phyloP scores from a whole-genome alignment of 2,113 vertebrate genomes.

The Epinephelus fuscoguttatus region DNA sequence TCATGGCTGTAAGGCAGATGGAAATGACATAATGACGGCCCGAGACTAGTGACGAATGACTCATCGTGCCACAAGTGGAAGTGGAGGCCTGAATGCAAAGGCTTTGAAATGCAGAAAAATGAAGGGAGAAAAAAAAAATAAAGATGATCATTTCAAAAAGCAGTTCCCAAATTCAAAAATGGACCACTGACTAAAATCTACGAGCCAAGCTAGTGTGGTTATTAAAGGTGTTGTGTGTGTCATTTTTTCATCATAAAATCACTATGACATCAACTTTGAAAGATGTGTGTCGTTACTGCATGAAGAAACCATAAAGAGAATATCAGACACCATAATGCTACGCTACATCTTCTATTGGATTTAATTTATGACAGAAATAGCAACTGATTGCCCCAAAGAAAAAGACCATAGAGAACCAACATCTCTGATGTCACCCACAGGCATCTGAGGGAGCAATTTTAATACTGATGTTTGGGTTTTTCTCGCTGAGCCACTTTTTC shows the following conservation, averaged over 20 bases:
- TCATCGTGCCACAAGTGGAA: background rate
- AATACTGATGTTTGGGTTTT: background rate
- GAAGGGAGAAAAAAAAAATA: background rate
- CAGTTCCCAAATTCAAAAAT: background rate
- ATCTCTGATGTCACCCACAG: background rate
- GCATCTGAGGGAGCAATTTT: background rate
- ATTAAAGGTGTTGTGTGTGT: background rate
- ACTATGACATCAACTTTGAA: background rate
- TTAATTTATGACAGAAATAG: background rate
- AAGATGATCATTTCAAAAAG: background rate
- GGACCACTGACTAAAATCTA: background rate
- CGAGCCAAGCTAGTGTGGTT: background rate
- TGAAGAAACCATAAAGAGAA: background rate
- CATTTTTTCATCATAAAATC: background rate
- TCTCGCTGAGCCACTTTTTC: background rate
- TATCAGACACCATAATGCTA: background rate
- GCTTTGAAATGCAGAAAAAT: slow-evolving; percentile 6
- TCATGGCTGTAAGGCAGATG: slow-evolving; percentile 6
- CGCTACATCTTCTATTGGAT: background rate
- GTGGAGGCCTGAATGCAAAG: slow-evolving; percentile 8
- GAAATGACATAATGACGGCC: slow-evolving; percentile 23
- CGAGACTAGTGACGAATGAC: slow-evolving; percentile 16
- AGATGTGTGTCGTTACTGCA: background rate
- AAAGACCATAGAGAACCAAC: background rate
- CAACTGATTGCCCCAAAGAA: background rate